A percentile compares a stretch with the other conserved stretches of the same genome.
These are phyloP conservation scores for Cervus canadensis DNA, from an alignment of 2,113 vertebrate genomes.

Conservation along the genomic window DNA sequence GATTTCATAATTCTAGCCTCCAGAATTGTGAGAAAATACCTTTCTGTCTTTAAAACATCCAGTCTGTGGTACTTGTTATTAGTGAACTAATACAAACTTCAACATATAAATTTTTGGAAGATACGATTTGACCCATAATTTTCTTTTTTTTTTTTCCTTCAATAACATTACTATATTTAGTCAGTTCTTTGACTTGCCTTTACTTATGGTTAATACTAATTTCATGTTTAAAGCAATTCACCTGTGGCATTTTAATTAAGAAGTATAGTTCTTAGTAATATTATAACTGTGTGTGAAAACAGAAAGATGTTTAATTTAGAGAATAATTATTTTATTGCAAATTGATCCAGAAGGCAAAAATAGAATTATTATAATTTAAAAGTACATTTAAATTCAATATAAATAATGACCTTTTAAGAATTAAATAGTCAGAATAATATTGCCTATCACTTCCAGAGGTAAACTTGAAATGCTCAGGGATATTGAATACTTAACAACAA, in stretches of 20 bases:
- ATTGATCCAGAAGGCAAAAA: background rate
- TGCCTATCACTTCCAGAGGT: background rate
- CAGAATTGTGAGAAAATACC: background rate
- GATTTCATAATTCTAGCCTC: background rate
- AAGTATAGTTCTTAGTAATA: background rate
- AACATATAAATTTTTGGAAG: background rate
- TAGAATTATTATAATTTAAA: background rate
- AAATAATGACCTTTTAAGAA: background rate
- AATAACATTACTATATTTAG: background rate
- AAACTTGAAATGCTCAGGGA: background rate
- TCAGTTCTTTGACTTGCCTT: background rate
- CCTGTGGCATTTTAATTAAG: background rate
- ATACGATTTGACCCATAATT: background rate
- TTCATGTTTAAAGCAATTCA: background rate
- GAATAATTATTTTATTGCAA: background rate
- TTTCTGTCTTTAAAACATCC: background rate
- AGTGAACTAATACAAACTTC: background rate
- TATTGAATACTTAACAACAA: background rate
- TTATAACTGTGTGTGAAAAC: background rate
- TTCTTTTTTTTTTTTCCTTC: background rate
- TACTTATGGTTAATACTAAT: background rate
- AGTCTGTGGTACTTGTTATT: background rate
- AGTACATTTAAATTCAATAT: background rate
- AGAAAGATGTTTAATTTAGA: background rate
- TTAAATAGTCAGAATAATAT: background rate